These are phyloP conservation scores for Aurelia sp. DNA, from an alignment of 30 jellyfish, hydroid and myxozoan species.

Conservation along the genomic window DNA sequence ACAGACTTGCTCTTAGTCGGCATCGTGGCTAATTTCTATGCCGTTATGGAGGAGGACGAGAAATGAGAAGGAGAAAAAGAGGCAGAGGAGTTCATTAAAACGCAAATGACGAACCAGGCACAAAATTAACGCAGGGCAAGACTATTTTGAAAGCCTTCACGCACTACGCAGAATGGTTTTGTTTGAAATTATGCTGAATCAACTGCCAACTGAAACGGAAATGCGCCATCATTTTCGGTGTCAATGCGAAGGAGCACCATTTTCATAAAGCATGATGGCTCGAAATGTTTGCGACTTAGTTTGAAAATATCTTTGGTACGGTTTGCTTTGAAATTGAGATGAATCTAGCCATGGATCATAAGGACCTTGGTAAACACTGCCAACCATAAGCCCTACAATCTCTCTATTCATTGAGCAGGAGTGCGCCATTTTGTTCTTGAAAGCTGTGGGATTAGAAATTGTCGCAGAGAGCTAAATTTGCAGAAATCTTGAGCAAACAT, in stretches of 20 bases:
- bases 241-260: constrained; percentile 13
- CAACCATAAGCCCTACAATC: constrained; percentile 56
- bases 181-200: too few species aligned
- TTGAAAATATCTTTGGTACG: constrained; percentile 35
- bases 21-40: too few species aligned
- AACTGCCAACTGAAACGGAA: not conserved
- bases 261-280: not conserved
- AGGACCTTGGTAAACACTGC: constrained; percentile 50
- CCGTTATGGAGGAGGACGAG: too few species aligned
- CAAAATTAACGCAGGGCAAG: too few species aligned
- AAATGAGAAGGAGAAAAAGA: too few species aligned
- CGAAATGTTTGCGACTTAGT: constrained; percentile 26
- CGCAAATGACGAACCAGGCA: too few species aligned
- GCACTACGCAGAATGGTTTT: too few species aligned
- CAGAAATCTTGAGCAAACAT: constrained; percentile 55
- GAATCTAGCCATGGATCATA: constrained; percentile 46
- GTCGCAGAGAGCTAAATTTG: constrained; percentile 60
- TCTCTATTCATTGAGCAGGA: constrained; percentile 30
- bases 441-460: constrained; percentile 46
- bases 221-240: too few species aligned
- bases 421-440: constrained; percentile 67
- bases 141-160: too few species aligned
- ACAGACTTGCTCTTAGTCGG: too few species aligned
- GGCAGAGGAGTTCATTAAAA: too few species aligned
- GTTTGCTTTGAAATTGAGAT: constrained; percentile 57